Base-by-base conservation (phyloP, 1,140 invertebrate species). In the Hermatobates lingyangjiaoensis region DNA sequence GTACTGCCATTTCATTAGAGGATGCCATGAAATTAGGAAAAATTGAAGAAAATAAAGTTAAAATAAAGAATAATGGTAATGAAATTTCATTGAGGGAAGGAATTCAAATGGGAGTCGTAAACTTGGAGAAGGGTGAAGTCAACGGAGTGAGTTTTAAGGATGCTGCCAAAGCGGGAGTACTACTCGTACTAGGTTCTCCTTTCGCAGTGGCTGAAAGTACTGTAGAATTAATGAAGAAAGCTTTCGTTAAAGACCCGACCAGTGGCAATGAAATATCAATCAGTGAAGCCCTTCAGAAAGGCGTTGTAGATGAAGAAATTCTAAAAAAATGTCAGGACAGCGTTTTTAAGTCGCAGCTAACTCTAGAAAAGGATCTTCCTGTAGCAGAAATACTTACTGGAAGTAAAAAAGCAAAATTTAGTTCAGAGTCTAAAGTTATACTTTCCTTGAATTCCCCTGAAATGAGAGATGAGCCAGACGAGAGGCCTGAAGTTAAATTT, bases 251-350 rank as follows among this genome's bases (percentile, higher is more conserved):
- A 48, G 84, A 90, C 70, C 84, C 86, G 5, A 71, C 72, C 52
- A 85, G 82, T 12, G 82, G 82, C 12, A 74, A 81, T 61, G 75
- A 79, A 61, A 66, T 87, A 30, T 76, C 81, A 1, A 73, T 83
- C 58, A 77, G 87, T 66, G 80, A 86, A 34, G 87, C 87, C 25
- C 73, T 87, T 39, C 76, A 85, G 64, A 68, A 79, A 52, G 86
- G 84, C 2, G 66, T 89, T 25, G 77, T 72, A 5, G 77, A 82
- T 66, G 63, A 73, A 45, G 64, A 69, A 23, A 74, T 71, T 4
- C 71, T 71, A 49, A 69, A 71, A 65, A 77, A 69, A 67, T 70
- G 72, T 52, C 67, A 72, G 57, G 39, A 42, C 14, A 42, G 39
- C 5, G 39, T 42, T 4, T n/a, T n/a, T n/a, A n/a, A n/a, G n/a